phyloP scores from a whole-genome alignment of 2,888 invertebrate species.

The Cryptocephalus primarius region DNA sequence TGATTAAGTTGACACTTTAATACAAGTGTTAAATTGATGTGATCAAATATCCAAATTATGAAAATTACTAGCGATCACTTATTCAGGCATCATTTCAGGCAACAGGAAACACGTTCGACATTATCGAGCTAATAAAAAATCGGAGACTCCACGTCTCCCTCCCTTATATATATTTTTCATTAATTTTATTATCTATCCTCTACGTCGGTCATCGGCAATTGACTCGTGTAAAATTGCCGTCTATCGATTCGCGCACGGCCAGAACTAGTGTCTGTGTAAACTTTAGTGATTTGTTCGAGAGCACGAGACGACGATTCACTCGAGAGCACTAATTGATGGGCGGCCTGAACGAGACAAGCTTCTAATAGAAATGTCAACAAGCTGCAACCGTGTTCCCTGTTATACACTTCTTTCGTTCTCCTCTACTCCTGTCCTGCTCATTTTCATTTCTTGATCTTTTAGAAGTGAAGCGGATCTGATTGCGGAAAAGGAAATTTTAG shows the following conservation, averaged over 20 bases:
- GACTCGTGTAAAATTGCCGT: slow-evolving; percentile 3
- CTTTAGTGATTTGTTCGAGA: slow-evolving; percentile 28
- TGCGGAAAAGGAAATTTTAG: not conserved
- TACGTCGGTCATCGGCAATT: not conserved
- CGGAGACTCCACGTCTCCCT: too few relatives aligned
- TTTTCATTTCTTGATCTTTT: slow-evolving; percentile 11
- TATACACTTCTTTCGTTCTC: slow-evolving; percentile 15
- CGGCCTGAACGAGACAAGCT: slow-evolving; percentile 33
- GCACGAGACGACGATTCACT: slow-evolving; percentile 22
- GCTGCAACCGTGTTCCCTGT: slow-evolving; percentile 20
- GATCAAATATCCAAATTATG: too few relatives aligned
- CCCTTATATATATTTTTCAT: too few relatives aligned
- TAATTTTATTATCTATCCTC: not conserved
- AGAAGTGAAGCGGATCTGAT: not conserved
- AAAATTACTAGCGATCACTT: too few relatives aligned
- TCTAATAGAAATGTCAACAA: slow-evolving; percentile 37
- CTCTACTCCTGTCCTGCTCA: slow-evolving; percentile 3
- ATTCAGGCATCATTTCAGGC: too few relatives aligned
- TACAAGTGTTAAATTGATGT: too few relatives aligned
- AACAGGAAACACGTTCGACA: too few relatives aligned
- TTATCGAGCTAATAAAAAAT: too few relatives aligned
- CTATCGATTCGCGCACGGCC: slow-evolving; percentile 5
- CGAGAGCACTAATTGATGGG: slow-evolving; percentile 37
- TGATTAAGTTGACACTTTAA: too few relatives aligned
- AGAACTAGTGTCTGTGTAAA: slow-evolving; percentile 20